Base-by-base conservation (phyloP, 1,140 invertebrate species). In the Odontomachus brunneus region DNA sequence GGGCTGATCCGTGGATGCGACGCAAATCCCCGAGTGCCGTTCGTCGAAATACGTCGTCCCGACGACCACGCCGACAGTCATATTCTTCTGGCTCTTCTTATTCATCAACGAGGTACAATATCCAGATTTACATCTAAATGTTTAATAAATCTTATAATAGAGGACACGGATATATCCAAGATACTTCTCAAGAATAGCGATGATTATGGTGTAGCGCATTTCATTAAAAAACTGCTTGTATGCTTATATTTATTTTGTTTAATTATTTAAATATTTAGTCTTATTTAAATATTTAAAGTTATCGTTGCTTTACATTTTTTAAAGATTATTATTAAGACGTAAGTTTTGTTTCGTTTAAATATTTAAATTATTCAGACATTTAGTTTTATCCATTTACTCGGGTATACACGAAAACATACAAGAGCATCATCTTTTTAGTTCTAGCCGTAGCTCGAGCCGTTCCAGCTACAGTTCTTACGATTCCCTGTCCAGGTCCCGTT, bases 1-100 rank as follows among this genome's bases (percentile, higher is more conserved):
- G 98, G 98, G 97, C 97, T 26, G 98, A 99, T 94, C 98, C 98
- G 1, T 99, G 98, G 98, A 98, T 98, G 97, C 93, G 97, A 11
- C 95, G 96, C 12, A 97, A 97, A 87, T 97, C 96, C 9, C 96
- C 96, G 2, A 95, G 94, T 53, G 89, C 93, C 0, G 91, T 94
- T 19, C 93, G 94, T 76, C 92, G 96, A 44, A 94, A 95, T 44
- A 93, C 95, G 0, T 93, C 94, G 1, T 93, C 94, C 0, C 91
- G 94, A 49, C 94, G 94, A 83, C 92, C 94, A 7, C 92, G 95
- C 57, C 94, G 95, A 81, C 94, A 95, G 59, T 96, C 95, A 22
- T 97, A 97, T 73, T 97, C 97, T 65, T 97, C 97, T 17, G 96
- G 97, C 57, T 97, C 96, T 66, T 96, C 96, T 7, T 97, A 96